Percentiles rank a stretch among this genome's conserved stretches.
Evolutionary conservation across 2,797 vertebrate species (phyloP).

Genomic region (Dendrocincla tyrannina): DNA sequence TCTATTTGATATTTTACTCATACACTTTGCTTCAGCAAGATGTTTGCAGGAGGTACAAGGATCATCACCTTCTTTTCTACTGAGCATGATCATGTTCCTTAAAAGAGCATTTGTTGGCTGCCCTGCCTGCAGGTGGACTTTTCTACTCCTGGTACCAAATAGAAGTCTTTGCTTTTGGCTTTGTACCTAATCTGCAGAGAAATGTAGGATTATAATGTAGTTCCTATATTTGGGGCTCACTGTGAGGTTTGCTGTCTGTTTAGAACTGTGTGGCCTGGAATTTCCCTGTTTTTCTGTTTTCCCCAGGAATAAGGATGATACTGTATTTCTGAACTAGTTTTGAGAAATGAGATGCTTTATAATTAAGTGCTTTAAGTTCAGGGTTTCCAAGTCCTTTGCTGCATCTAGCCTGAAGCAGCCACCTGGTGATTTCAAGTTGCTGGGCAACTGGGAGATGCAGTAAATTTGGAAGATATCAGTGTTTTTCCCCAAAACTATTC

Average conservation of each 20-base stretch:
- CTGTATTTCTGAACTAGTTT: not conserved
- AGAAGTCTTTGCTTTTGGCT: not conserved
- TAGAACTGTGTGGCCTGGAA: not conserved
- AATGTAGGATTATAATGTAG: not conserved
- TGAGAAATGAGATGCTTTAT: not conserved
- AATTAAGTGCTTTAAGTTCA: not conserved
- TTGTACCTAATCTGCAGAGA: not conserved
- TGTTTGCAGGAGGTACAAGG: not conserved
- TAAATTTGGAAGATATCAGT: not conserved
- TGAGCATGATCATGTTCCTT: not conserved
- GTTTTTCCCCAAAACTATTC: not conserved
- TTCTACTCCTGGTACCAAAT: not conserved
- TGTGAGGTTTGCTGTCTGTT: not conserved
- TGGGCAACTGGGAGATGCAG: not conserved
- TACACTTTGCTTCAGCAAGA: not conserved
- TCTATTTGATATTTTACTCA: constrained; percentile 30
- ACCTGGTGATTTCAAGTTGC: not conserved
- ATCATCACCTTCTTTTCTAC: not conserved
- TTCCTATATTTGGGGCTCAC: not conserved
- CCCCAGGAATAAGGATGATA: not conserved
- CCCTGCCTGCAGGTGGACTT: not conserved
- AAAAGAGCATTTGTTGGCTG: not conserved
- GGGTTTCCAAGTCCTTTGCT: not conserved
- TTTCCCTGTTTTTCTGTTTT: not conserved
- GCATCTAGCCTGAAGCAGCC: not conserved